phyloP scores from a whole-genome alignment of 2,113 vertebrate genomes.

The Tor tambroides region DNA sequence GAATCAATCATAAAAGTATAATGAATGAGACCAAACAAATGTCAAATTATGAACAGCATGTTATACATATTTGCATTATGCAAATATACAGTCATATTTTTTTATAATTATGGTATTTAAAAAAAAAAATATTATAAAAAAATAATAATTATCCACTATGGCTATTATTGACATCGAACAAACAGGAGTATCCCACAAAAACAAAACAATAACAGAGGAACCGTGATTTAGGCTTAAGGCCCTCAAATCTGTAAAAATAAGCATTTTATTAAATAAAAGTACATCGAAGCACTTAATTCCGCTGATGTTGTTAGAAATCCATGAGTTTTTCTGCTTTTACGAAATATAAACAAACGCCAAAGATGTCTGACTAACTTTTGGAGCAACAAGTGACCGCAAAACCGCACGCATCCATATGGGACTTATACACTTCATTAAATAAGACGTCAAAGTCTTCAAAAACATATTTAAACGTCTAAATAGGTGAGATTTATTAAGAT shows the following conservation, averaged over 20 bases:
- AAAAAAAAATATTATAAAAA: background rate
- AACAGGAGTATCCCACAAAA: background rate
- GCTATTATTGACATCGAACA: background rate
- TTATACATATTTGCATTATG: background rate
- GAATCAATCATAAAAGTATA: background rate
- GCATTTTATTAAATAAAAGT: background rate
- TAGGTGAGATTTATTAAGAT: too few relatives aligned
- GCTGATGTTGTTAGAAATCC: too few relatives aligned
- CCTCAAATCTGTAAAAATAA: background rate
- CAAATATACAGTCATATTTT: background rate
- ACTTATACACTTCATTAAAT: background rate
- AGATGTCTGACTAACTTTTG: conserved; percentile 10
- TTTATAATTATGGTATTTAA: background rate
- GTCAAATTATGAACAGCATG: background rate
- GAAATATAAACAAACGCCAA: background rate
- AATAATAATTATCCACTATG: background rate
- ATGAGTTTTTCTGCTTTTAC: background rate
- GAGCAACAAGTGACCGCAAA: conserved; percentile 42
- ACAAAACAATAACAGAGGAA: background rate
- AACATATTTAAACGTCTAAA: background rate
- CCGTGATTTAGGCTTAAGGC: background rate
- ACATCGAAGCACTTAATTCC: background rate
- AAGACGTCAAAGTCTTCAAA: background rate
- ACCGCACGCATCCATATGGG: background rate
- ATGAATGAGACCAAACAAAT: background rate